phyloP scores from a whole-genome alignment of 2,888 invertebrate species.

The Tethea ocularis region DNA sequence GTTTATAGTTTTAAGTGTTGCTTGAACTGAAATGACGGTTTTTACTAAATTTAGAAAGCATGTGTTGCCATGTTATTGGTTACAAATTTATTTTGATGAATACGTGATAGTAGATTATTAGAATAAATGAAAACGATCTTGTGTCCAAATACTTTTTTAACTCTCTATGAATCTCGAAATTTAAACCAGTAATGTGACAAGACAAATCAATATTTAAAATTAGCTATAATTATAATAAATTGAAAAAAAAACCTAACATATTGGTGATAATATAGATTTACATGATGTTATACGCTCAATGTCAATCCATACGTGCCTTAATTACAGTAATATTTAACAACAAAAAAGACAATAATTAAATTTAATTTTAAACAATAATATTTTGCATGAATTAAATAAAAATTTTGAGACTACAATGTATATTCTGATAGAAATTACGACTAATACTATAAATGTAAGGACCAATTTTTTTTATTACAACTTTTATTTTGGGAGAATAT shows the following conservation, averaged over 20 bases:
- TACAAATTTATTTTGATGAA: conserved; percentile 56
- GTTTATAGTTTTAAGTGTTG: conserved; percentile 52
- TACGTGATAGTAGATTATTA: conserved; percentile 65
- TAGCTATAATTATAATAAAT: conserved; percentile 42
- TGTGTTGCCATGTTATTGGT: conserved; percentile 79
- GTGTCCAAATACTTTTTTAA: conserved; percentile 28
- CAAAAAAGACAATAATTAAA: conserved; percentile 30
- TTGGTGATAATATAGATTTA: conserved; percentile 44
- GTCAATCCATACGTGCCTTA: conserved; percentile 77
- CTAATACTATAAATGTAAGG: conserved; percentile 28
- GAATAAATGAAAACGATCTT: conserved; percentile 34
- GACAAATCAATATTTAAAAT: conserved; percentile 30
- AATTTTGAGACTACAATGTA: conserved; percentile 33
- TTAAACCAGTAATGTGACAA: conserved; percentile 55
- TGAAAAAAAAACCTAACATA: conserved; percentile 38
- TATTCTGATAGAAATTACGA: conserved; percentile 20
- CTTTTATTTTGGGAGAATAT: conserved; percentile 32
- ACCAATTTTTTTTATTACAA: conserved; percentile 39
- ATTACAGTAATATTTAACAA: conserved; percentile 27
- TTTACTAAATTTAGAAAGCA: conserved; percentile 38
- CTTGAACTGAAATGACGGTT: conserved; percentile 58
- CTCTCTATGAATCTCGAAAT: conserved; percentile 54
- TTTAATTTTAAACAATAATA: conserved; percentile 12
- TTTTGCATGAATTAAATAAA: conserved; percentile 15
- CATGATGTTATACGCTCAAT: conserved; percentile 59